Evolutionary conservation across 2,888 invertebrate genomes (phyloP), one percentile per base, ranked within the genome.

Genomic region (Endotricha flammealis): DNA sequence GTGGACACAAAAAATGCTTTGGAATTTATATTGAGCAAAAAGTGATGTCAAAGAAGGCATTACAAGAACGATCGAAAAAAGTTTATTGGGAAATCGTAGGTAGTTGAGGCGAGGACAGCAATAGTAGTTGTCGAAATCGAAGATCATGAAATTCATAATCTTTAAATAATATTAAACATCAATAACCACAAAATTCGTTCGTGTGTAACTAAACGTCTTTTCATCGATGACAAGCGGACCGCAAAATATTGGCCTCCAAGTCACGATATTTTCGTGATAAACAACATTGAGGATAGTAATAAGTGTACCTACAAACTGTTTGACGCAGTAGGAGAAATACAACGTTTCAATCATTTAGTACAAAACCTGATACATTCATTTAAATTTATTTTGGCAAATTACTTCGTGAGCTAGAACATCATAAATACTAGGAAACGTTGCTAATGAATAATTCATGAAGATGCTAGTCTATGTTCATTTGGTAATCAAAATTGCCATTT

Each of bases 141-240:
- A 22, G 31, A 33, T 38, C 32, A 39, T 38, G 25, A 41, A 35
- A 38, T 34, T 38, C n/a, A n/a, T n/a, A n/a, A n/a, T n/a, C n/a
- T n/a, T n/a, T n/a, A n/a, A n/a, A 33, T 40, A 36, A 39, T 40
- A 36, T 34, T 46, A 48, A 53, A 54, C 56, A 62, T 58, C 51
- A 64, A 64, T 64, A 55, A 31, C 33, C 39, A 39, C 41, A 46
- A 53, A 49, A 57, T 32, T 46, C 58, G 46, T 64, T 74, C 69
- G 70, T 69, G 75, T 71, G 70, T 67, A 58, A 64, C 74, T 58
- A 71, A 76, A 66, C 41, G 49, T 51, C 59, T 64, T 58, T 72
- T 72, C 56, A 67, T 65, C 64, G 57, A 55, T 44, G 48, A 45
- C 57, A 58, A 68, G 46, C 51, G 60, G 61, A 70, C 61, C 68